Evolutionary conservation across 2,888 invertebrate genomes (phyloP).

Genomic region (Caenorhabditis wallacei): DNA sequence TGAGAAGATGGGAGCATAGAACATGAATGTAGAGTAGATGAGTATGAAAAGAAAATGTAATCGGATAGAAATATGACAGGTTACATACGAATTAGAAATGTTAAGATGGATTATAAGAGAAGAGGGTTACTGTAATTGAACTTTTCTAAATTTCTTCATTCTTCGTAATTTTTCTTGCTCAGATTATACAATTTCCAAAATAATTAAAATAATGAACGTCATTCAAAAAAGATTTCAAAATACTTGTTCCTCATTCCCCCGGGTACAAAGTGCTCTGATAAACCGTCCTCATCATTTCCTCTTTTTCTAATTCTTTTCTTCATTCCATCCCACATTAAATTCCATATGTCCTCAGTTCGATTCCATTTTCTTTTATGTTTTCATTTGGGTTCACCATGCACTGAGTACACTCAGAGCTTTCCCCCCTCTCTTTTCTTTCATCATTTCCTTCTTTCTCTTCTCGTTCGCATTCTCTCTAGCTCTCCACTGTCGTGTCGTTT

Average conservation of each 20-base stretch:
- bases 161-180: background rate
- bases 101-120: background rate
- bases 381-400: conserved; percentile 30
- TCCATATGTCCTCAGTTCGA: conserved; percentile 7
- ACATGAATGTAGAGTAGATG: background rate
- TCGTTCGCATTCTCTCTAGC: background rate
- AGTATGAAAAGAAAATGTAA: conserved; percentile 6
- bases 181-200: background rate
- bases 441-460: conserved; percentile 14
- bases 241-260: background rate
- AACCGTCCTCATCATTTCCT: background rate
- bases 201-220: background rate
- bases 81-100: conserved; percentile 1
- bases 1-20: conserved; percentile 1
- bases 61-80: conserved; percentile 22
- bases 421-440: conserved; percentile 31
- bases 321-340: background rate
- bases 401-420: conserved; percentile 33
- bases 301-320: background rate
- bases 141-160: background rate
- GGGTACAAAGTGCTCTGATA: background rate
- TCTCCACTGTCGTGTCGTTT: conserved; percentile 13
- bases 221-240: background rate
- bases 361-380: conserved; percentile 2
- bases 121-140: background rate